Evolutionary conservation across 2,797 vertebrate genomes (phyloP).

Genomic region (Muscicapa striata): DNA sequence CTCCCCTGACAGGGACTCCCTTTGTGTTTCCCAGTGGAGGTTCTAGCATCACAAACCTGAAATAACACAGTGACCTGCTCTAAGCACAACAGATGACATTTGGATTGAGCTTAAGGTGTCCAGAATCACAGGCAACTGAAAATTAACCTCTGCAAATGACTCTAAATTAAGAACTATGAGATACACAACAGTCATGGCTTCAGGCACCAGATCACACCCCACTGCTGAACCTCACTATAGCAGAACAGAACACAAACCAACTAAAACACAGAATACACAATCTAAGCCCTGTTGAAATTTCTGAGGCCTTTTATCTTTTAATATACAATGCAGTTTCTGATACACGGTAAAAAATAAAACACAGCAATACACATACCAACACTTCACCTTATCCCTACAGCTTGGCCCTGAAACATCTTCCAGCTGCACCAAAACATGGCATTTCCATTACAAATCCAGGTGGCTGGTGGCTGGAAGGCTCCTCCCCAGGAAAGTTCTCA

Average conservation of each 20-base stretch:
- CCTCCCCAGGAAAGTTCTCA: neutral
- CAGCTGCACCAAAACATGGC: neutral
- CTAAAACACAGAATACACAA: neutral
- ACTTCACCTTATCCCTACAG: neutral
- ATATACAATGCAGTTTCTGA: neutral
- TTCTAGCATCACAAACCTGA: neutral
- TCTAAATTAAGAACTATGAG: conserved; percentile 6
- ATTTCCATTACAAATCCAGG: neutral
- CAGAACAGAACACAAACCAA: neutral
- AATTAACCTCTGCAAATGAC: neutral
- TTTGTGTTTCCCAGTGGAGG: neutral
- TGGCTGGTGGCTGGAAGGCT: neutral
- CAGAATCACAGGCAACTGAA: neutral
- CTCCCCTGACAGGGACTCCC: neutral
- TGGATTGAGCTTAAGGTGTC: neutral
- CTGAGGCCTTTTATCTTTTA: neutral
- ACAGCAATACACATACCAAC: neutral
- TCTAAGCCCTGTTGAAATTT: neutral
- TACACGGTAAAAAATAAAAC: neutral
- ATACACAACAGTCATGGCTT: neutral
- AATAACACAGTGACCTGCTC: neutral
- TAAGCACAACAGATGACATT: neutral
- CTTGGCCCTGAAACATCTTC: neutral
- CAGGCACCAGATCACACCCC: neutral
- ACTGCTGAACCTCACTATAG: neutral